These are phyloP conservation scores for Sardina pilchardus DNA, from an alignment of 2,113 vertebrate genomes.

Conservation along the genomic window DNA sequence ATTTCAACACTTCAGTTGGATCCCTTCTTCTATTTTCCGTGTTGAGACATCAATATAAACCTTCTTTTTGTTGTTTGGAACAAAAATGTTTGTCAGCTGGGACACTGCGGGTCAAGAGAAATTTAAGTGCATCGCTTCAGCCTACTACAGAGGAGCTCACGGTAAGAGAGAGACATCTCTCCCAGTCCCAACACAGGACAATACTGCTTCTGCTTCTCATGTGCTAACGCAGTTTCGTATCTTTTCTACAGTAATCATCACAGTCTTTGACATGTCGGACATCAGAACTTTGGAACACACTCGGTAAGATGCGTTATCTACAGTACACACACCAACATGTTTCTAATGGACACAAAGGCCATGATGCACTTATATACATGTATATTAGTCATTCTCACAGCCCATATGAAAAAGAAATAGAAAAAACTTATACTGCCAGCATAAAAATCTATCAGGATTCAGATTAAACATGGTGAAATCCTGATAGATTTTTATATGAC, in stretches of 20 bases:
- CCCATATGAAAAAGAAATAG: too few species aligned
- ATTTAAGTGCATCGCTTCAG: slow-evolving; percentile 91
- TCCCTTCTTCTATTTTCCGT: not conserved
- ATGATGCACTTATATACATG: not conserved
- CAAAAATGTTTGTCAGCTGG: slow-evolving; percentile 78
- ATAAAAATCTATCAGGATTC: too few species aligned
- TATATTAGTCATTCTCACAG: not conserved
- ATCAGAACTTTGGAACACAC: slow-evolving; percentile 82
- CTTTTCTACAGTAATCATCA: slow-evolving; percentile 63
- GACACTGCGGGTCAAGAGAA: slow-evolving; percentile 95
- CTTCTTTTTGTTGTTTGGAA: too few species aligned
- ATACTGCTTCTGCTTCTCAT: not conserved
- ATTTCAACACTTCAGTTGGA: not conserved
- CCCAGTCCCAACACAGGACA: not conserved
- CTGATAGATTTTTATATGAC: too few species aligned
- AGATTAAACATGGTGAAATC: too few species aligned
- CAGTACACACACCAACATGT: not conserved
- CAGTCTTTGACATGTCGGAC: slow-evolving; percentile 72
- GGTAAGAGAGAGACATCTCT: slow-evolving; percentile 67
- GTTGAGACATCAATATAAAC: not conserved
- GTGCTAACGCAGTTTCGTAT: slow-evolving; percentile 1
- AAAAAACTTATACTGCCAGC: too few species aligned
- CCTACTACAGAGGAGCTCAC: slow-evolving; percentile 89
- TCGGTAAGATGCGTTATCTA: slow-evolving; percentile 71
- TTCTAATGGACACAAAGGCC: not conserved